These are phyloP conservation scores for Nycteola revayana DNA, from an alignment of 2,888 invertebrate species.

Conservation along the genomic window DNA sequence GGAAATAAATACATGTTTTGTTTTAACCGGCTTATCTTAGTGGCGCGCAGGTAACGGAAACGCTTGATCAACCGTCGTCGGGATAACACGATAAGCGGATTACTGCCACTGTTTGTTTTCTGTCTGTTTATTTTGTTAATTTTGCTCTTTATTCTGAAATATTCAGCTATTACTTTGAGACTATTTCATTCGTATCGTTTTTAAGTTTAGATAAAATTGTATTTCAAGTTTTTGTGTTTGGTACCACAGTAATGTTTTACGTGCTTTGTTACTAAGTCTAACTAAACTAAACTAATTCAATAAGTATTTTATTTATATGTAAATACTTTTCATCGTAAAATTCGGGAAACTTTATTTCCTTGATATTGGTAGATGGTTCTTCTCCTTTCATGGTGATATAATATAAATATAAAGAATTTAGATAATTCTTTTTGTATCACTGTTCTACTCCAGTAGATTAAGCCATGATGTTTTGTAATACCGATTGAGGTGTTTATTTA, in stretches of 20 bases:
- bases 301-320: no score
- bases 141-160: constrained; percentile 39
- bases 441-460: no score
- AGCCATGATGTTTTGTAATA: no score
- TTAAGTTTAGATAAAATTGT: constrained; percentile 1
- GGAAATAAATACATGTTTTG: constrained; percentile 36
- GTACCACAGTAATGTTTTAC: neutral
- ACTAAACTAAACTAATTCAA: no score
- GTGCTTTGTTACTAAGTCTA: no score
- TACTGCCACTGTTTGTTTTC: constrained; percentile 43
- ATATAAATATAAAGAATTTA: no score
- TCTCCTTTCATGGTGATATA: no score
- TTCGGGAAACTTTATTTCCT: no score
- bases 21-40: constrained; percentile 44
- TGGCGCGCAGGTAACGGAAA: constrained; percentile 40
- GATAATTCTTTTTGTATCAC: no score
- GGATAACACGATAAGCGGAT: constrained; percentile 59
- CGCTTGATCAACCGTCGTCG: constrained; percentile 45
- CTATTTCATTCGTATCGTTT: constrained; percentile 15
- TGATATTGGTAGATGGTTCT: no score
- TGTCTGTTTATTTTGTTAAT: constrained; percentile 54
- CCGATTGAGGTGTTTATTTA: no score
- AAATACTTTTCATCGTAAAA: no score
- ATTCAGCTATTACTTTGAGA: constrained; percentile 21
- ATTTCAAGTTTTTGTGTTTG: neutral